These are phyloP conservation scores for Ophthalmolycus amberensis DNA, from an alignment of 2,113 vertebrate genomes.

Conservation along the genomic window DNA sequence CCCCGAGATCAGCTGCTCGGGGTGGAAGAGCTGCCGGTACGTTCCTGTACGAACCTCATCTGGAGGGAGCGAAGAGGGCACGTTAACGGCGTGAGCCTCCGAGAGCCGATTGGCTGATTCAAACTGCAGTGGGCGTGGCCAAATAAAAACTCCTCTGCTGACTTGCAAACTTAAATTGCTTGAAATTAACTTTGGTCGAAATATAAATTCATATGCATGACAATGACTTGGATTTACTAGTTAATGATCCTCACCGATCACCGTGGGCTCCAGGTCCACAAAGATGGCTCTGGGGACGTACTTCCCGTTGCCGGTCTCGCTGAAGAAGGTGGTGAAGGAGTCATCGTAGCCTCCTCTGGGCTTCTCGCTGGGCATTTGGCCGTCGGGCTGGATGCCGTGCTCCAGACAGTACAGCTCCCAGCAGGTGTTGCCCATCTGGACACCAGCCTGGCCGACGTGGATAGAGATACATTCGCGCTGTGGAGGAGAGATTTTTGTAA, in stretches of 20 bases:
- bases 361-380: conserved; percentile 60
- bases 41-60: conserved; percentile 76
- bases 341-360: conserved; percentile 50
- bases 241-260: conserved; percentile 68
- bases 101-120: conserved; percentile 1
- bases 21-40: conserved; percentile 78
- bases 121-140: conserved; percentile 6
- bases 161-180: not conserved
- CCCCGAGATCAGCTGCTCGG: conserved; percentile 78
- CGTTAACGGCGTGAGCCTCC: too few species aligned
- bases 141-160: not conserved
- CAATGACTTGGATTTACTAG: not conserved
- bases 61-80: conserved; percentile 10
- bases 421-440: conserved; percentile 79
- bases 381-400: conserved; percentile 74
- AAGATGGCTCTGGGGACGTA: conserved; percentile 78
- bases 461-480: conserved; percentile 76
- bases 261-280: conserved; percentile 78
- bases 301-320: conserved; percentile 72
- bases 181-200: conserved; percentile 1
- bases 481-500: not conserved
- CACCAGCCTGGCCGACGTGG: conserved; percentile 72
- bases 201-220: not conserved
- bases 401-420: conserved; percentile 78
- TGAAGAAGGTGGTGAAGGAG: conserved; percentile 81